Evolutionary conservation across 1,140 invertebrate species (phyloP), one percentile per base, ranked within the genome.

Genomic region (Homarus americanus): DNA sequence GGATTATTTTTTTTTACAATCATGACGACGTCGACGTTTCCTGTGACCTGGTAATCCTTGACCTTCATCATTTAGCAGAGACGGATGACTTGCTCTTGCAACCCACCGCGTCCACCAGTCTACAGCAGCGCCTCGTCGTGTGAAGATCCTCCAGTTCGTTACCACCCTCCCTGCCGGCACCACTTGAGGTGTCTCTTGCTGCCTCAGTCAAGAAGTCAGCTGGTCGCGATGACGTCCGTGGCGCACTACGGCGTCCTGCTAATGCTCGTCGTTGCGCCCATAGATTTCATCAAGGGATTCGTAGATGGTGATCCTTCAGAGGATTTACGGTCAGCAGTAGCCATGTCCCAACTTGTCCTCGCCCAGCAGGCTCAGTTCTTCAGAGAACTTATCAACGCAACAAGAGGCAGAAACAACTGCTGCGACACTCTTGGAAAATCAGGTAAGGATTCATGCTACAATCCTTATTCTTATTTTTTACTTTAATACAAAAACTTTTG

Each of bases 301-400:
- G 7, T 12, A 0, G 5, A 28, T 1, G 63, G 32, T 32, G 9
- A 0, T 69, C 5, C 24, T 9, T n/a, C 28, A 20, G 63, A 84
- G 2, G 72, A 90, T 34, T 36, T 90, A 4, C 66, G 88, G 1
- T 90, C 88, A 28, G 88, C 78, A 20, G 73, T 90, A 12, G 88
- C 88, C 49, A 82, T 90, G 80, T 82, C 88, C 24, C 80, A 90
- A 69, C 38, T 90, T 24, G 73, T 90, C 69, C 66, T 90, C 36
- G 88, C 88, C 20, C 88, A 90, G 53, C 88, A 90, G n/a, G 88
- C 88, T 2, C 80, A 83, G 88, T 83, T 90, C 72, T 90, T 90
- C 82, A 79, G 53, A 73, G 88, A 90, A 40, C 88, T 90, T 20
- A 90, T 90, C 36, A 90, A 90, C 49, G 82, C 53, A 12, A 90